Evolutionary conservation across 2,797 vertebrate species (phyloP), one percentile per base, ranked within the genome.

Genomic region (Gymnodraco acuticeps): DNA sequence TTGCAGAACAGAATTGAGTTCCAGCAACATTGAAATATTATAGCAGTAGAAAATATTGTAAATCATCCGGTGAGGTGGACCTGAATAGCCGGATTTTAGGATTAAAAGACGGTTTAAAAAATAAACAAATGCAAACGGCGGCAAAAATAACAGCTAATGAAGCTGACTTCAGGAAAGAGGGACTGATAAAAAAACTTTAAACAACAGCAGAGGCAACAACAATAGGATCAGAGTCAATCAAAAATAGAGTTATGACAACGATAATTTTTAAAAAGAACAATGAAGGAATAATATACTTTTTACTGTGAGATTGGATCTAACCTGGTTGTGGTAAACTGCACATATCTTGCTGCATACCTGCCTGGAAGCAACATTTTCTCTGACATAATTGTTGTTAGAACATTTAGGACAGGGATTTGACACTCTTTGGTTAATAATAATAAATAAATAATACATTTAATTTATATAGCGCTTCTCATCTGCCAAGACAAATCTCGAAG

Each of bases 341-440:
- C 10, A 31, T 42, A 4, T 42, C 33, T 42, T 15, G 16, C 23
- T 38, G 52, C 15, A 47, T 10, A 47, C 20, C 43, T 41, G 31
- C 17, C 41, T 68, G 38, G 70, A 33, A 60, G 10, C 16, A 83
- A 19, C 43, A n/a, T 33, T 58, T 60, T 50, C 60, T 64, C 67
- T 73, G 58, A 72, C 68, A 65, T 78, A 70, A 53, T 10, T 9
- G 31, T 2, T 47, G 46, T 12, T 27, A 60, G 60, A 72, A 43
- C 1, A 23, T 15, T 38, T 59, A 16, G 63, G 61, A 23, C 27
- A 4, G 71, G 42, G 73, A 52, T 59, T 73, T 73, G 33, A 54
- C 81, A 43, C 80, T 75, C 64, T 75, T 68, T 16, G 73, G 70
- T 41, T 50, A n/a, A n/a, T n/a, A n/a, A n/a, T n/a, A n/a, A n/a